A percentile compares a stretch with the other conserved stretches of the same genome.
Conservation (phyloP, 1,140 invertebrate genomes). For the Drosophila pachea region DNA sequence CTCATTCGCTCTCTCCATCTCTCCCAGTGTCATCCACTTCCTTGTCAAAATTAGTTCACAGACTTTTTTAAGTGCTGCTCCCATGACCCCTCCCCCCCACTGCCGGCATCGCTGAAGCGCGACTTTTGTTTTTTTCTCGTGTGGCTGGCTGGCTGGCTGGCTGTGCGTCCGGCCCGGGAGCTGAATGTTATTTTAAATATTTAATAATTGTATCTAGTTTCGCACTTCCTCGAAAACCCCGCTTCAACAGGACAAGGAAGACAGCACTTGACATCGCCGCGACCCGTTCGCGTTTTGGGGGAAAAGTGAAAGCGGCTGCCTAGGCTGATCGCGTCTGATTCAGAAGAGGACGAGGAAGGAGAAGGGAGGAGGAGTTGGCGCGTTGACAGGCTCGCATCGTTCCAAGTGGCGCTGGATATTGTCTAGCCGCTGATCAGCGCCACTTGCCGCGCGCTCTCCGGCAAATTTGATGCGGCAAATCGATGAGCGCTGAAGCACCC, state of each 20-base stretch:
- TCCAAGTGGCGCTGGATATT: conserved; percentile 22
- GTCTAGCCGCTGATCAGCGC: conserved; percentile 27
- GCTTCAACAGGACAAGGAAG: conserved; percentile 68
- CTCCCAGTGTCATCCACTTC: background rate
- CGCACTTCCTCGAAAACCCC: conserved; percentile 47
- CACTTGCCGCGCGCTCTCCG: conserved; percentile 47
- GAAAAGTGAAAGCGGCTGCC: conserved; percentile 65
- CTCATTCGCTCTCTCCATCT: background rate
- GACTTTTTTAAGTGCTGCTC: conserved; percentile 30
- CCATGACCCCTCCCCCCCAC: conserved; percentile 37
- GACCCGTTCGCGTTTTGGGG: conserved; percentile 27
- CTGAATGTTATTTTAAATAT: conserved; percentile 70
- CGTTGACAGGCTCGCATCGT: background rate
- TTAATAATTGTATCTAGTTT: conserved; percentile 77
- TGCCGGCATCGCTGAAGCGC: conserved; percentile 49
- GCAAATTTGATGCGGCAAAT: conserved; percentile 47
- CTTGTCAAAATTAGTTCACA: conserved; percentile 59
- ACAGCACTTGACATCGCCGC: conserved; percentile 63
- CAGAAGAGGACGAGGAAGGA: background rate
- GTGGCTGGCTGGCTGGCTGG: background rate
- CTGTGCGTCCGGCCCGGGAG: background rate
- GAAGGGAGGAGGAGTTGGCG: conserved; percentile 3
- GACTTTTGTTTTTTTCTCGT: conserved; percentile 42
- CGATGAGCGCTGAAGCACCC: conserved; percentile 55
- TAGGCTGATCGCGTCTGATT: conserved; percentile 8